A percentile compares a stretch with the other conserved stretches of the same genome.
Evolutionary conservation across 2,113 vertebrate species (phyloP).

Genomic region (Takifugu bimaculatus): DNA sequence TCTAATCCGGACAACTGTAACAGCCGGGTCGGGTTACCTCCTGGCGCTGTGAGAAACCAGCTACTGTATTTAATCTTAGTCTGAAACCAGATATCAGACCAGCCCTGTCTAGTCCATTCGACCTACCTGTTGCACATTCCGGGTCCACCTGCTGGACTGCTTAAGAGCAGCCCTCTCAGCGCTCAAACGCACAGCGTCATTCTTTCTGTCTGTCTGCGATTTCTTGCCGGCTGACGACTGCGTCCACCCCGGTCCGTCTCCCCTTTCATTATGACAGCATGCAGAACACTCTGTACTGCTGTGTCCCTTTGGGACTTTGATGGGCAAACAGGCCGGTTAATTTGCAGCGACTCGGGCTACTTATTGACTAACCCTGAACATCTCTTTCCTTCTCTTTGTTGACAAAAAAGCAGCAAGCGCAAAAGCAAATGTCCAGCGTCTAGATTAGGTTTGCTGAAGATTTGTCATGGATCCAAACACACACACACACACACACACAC

Average conservation of each 20-base stretch:
- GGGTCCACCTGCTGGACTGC: slow-evolving; percentile 32
- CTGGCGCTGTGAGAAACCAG: slow-evolving; percentile 10
- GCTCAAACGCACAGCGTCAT: slow-evolving; percentile 15
- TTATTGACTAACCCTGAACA: slow-evolving; percentile 30
- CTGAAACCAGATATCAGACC: slow-evolving; percentile 56
- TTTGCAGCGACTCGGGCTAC: slow-evolving; percentile 15
- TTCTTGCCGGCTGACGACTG: slow-evolving; percentile 29
- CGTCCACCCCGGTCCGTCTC: slow-evolving; percentile 18
- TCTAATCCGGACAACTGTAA: slow-evolving; percentile 34
- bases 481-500: slow-evolving; percentile 34
- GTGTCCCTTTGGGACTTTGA: not conserved
- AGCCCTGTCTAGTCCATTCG: slow-evolving; percentile 18
- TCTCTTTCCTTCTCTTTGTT: slow-evolving; percentile 13
- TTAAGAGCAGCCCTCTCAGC: slow-evolving; percentile 8
- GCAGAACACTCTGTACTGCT: not conserved
- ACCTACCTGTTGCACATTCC: slow-evolving; percentile 38
- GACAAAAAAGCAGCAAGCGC: slow-evolving; percentile 22
- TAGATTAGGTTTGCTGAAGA: slow-evolving; percentile 23
- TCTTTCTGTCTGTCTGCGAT: slow-evolving; percentile 45
- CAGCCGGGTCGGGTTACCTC: slow-evolving; percentile 38
- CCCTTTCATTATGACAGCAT: slow-evolving; percentile 7
- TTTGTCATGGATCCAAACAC: slow-evolving; percentile 43
- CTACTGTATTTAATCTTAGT: slow-evolving; percentile 46
- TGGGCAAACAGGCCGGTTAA: slow-evolving; percentile 6
- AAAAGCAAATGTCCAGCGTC: slow-evolving; percentile 14